Percentiles rank a stretch among this genome's conserved stretches.
These are phyloP conservation scores for Etia nguti DNA, from an alignment of 2,113 vertebrate genomes.

Conservation along the genomic window DNA sequence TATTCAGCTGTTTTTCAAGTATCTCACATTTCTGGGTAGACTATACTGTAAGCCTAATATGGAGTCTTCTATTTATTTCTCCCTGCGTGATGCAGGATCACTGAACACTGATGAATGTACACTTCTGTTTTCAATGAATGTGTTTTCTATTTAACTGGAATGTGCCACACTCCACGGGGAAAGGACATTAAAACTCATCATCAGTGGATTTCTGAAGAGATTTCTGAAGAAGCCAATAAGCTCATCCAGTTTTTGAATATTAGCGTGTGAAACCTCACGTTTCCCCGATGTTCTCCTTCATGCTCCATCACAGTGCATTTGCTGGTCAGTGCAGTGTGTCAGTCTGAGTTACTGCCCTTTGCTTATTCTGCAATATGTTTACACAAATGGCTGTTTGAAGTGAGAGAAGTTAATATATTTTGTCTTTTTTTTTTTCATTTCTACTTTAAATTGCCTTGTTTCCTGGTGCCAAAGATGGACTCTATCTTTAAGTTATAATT, in stretches of 20 bases:
- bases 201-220: background rate
- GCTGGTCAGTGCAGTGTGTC: slow-evolving; percentile 66
- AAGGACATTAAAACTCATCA: background rate
- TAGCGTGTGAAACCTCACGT: background rate
- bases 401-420: slow-evolving; percentile 79
- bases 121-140: slow-evolving; percentile 22
- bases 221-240: background rate
- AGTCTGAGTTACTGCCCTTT: slow-evolving; percentile 21
- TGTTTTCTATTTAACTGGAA: slow-evolving; percentile 63
- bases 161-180: slow-evolving; percentile 21
- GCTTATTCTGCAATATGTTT: slow-evolving; percentile 67
- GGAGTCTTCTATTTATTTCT: slow-evolving; percentile 52
- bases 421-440: slow-evolving; percentile 36
- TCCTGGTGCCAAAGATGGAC: slow-evolving; percentile 75
- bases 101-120: slow-evolving; percentile 45
- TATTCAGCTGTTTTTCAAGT: slow-evolving; percentile 37
- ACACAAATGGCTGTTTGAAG: slow-evolving; percentile 72
- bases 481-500: slow-evolving; percentile 71
- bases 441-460: slow-evolving; percentile 49
- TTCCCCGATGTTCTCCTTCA: slow-evolving; percentile 1
- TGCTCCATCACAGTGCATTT: slow-evolving; percentile 36
- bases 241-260: background rate
- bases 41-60: slow-evolving; percentile 13
- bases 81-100: slow-evolving; percentile 14
- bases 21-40: slow-evolving; percentile 49